phyloP scores from a whole-genome alignment of 2,113 vertebrate genomes.

The Pampusana beccarii region DNA sequence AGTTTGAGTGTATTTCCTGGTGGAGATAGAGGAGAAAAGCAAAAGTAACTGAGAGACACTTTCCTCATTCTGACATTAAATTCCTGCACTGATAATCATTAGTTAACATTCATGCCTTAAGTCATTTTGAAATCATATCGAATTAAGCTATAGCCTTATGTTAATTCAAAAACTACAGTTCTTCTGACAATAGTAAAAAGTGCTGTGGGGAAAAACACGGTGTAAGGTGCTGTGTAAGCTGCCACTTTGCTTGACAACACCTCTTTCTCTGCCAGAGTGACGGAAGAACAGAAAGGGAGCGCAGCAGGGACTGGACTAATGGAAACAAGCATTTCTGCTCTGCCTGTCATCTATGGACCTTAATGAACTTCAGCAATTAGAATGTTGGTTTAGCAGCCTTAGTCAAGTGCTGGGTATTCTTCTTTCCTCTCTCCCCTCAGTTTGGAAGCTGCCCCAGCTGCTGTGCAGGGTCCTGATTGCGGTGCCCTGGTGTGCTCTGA shows the following conservation, averaged over 20 bases:
- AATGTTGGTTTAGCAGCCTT: constrained; percentile 36
- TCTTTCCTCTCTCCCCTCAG: neutral
- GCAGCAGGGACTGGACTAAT: constrained; percentile 35
- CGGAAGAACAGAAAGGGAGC: neutral
- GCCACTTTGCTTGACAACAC: neutral
- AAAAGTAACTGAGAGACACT: neutral
- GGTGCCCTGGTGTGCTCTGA: neutral
- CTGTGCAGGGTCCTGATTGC: neutral
- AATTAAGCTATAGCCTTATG: neutral
- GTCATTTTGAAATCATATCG: neutral
- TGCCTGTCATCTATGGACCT: constrained; percentile 27
- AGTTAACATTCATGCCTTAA: neutral
- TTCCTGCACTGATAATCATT: neutral
- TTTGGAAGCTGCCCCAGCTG: neutral
- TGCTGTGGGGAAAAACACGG: neutral
- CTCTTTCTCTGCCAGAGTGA: neutral
- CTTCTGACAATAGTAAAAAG: neutral
- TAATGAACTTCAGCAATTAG: constrained; percentile 32
- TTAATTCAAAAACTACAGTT: neutral
- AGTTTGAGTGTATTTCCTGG: neutral
- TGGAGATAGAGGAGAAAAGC: neutral
- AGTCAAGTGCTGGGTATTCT: constrained; percentile 22
- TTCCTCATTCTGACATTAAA: neutral
- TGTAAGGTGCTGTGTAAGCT: neutral
- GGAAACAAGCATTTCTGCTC: neutral